Conservation (phyloP, 2,888 invertebrate species). For the Linnaemya vulpina region DNA sequence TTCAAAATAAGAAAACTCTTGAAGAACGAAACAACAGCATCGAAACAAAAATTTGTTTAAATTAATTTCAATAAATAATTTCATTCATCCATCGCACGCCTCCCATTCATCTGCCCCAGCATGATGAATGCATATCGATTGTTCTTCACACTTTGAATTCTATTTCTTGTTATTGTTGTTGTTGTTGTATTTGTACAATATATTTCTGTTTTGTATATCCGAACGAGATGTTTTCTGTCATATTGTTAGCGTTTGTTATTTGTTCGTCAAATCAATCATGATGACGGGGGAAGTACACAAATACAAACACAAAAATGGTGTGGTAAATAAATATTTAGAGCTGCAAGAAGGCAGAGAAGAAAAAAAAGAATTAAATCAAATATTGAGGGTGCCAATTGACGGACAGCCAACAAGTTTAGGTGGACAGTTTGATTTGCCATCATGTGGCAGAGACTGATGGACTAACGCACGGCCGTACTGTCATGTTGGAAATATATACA, state of each 20-base stretch:
- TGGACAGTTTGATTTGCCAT: slow-evolving; percentile 59
- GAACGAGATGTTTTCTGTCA: slow-evolving; percentile 55
- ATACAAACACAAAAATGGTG: not conserved
- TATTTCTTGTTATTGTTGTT: slow-evolving; percentile 16
- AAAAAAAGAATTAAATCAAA: not conserved
- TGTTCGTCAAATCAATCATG: slow-evolving; percentile 61
- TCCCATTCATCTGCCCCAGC: not conserved
- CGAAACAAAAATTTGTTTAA: slow-evolving; percentile 37
- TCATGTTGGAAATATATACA: slow-evolving; percentile 30
- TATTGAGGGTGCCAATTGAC: slow-evolving; percentile 48
- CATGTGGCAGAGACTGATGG: not conserved
- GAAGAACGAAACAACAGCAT: not conserved
- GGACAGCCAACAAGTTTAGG: slow-evolving; percentile 34
- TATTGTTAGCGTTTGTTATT: slow-evolving; percentile 56
- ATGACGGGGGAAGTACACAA: not conserved
- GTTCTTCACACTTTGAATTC: slow-evolving; percentile 54
- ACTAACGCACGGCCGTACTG: not conserved
- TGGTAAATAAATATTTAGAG: not conserved
- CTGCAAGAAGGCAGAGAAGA: not conserved
- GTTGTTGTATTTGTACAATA: not conserved
- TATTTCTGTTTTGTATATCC: not conserved
- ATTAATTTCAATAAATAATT: slow-evolving; percentile 49
- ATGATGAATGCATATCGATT: slow-evolving; percentile 49
- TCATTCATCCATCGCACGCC: slow-evolving; percentile 20
- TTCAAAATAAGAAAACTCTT: not conserved